Evolutionary conservation across 1,140 invertebrate genomes (phyloP), one percentile per base, ranked within the genome.

Genomic region (Akabosia matsudoensis): DNA sequence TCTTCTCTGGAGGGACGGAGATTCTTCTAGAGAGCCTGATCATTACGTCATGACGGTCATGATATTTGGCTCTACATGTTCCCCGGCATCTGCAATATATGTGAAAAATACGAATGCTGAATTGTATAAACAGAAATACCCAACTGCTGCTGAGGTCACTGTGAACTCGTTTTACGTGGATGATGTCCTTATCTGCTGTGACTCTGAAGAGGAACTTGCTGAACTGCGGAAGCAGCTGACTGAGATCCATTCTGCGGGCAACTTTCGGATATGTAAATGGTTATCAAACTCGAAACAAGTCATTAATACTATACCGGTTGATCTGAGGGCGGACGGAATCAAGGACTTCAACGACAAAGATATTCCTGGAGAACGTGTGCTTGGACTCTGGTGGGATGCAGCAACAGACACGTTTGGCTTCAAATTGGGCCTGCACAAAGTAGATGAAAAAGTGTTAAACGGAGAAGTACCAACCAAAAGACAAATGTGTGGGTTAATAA

Each of bases 211-310:
- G 37, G 73, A 78, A 76, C 73, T 74, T 1, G 33, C 31, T 26
- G 3, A 16, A 4, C n/a, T 70, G 1, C 30, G 26, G 0, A 18
- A 30, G 13, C 13, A 37, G 16, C 10, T 78, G 18, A 70, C 31
- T 14, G 30, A 26, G 4, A 54, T 76, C 18, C 74, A 70, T 4
- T 16, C n/a, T 1, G 10, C 56, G 13, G 76, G 54, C n/a, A 61
- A 74, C 14, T 78, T 78, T 33, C 45, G 30, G 10, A 16, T 78
- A 13, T 28, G 33, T 30, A 76, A 76, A 13, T 76, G 76, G 76
- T 64, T 30, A 7, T 10, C 7, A 14, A 64, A 64, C 56, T 64
- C 56, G 13, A 10, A 10, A 4, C 7, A 64, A 7, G 26, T 64
- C 10, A 14, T 64, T 10, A 64, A 64, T 22, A 22, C 7, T 22